These are phyloP conservation scores for Ethmia dodecea DNA, from an alignment of 2,888 invertebrate species.

Conservation along the genomic window DNA sequence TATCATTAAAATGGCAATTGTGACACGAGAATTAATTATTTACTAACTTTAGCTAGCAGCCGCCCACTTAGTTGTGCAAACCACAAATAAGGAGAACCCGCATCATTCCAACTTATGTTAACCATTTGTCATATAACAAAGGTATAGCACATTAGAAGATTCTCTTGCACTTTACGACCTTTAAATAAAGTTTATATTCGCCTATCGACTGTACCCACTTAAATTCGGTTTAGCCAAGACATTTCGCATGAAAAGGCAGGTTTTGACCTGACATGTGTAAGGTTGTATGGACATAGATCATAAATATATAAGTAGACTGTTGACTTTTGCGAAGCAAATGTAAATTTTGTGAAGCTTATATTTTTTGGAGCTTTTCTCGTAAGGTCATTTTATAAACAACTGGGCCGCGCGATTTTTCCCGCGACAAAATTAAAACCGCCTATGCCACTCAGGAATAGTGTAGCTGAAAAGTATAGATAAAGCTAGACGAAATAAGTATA, in stretches of 20 bases:
- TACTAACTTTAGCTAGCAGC: slow-evolving; percentile 17
- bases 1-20: too few relatives aligned
- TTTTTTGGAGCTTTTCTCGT: too few relatives aligned
- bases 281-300: slow-evolving; percentile 1
- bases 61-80: slow-evolving; percentile 27
- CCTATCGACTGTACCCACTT: too few relatives aligned
- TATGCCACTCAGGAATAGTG: too few relatives aligned
- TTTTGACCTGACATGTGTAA: slow-evolving; percentile 3
- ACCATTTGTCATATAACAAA: slow-evolving; percentile 45
- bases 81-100: slow-evolving; percentile 39
- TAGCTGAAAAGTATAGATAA: too few relatives aligned
- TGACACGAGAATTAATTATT: slow-evolving; percentile 10
- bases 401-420: too few relatives aligned
- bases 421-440: too few relatives aligned
- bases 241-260: slow-evolving; percentile 19
- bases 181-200: too few relatives aligned
- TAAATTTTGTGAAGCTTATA: too few relatives aligned
- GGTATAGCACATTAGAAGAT: slow-evolving; percentile 20
- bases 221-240: slow-evolving; percentile 12
- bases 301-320: slow-evolving; percentile 2
- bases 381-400: too few relatives aligned
- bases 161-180: too few relatives aligned
- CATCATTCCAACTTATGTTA: slow-evolving; percentile 40
- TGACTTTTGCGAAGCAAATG: background rate
- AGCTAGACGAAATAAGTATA: too few relatives aligned